Base-by-base conservation (phyloP, 1,140 invertebrate species). In the Epicauta chinensis region DNA sequence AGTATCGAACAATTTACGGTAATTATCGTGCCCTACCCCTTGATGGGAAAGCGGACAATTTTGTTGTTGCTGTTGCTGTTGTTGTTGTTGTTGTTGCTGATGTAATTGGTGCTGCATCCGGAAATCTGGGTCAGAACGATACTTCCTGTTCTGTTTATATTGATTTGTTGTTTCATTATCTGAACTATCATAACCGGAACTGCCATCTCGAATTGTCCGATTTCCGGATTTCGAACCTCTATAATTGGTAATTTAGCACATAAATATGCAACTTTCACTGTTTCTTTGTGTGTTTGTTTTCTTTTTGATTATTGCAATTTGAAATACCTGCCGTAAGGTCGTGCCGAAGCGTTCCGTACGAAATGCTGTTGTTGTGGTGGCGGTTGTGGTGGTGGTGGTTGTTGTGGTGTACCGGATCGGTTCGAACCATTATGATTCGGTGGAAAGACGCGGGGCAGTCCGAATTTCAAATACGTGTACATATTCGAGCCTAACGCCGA, bases 381-480 rank as follows among this genome's bases (percentile, higher is more conserved):
- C n/a, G n/a, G 23, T 5, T 23, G 23, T 23, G 4, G 23, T 23
- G n/a, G n/a, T 23, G 23, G 23, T n/a, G 23, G 23, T 5, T 23
- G 32, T 40, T 71, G 69, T 0, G 78, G 77, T 2, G 78, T 80
- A 2, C 73, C 75, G 17, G 81, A 81, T 23, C 79, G 71, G 43
- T 64, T 64, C 6, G 81, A 80, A 10, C 80, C 78, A 60, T 76
- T 77, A 38, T 81, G 79, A 50, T 82, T 82, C 0, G 89, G 90
- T 14, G 91, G 90, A 66, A 93, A 83, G 0, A 94, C 92, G 30
- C 93, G 77, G 0, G 93, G 93, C 37, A 95, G 71, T 2, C 93
- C 93, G 62, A 95, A 95, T 69, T 94, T 93, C 16, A 95, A 75
- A 72, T 94, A 94, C 2, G 91, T 92, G 69, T 91, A 92, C 74